A percentile compares a stretch with the other conserved stretches of the same genome.
phyloP scores from a whole-genome alignment of 2,113 vertebrate species.

The Azemiops feae region DNA sequence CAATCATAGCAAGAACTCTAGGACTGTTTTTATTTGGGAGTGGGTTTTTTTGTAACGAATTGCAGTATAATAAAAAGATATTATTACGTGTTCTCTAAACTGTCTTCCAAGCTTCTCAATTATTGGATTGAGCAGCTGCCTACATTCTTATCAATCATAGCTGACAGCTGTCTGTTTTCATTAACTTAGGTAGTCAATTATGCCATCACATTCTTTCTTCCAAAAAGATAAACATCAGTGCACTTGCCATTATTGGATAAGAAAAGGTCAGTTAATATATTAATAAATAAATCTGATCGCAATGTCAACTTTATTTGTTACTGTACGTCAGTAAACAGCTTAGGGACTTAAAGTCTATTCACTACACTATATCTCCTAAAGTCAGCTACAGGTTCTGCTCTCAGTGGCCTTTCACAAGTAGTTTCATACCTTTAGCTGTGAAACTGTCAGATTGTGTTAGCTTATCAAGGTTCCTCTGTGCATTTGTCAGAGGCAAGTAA shows the following conservation, averaged over 20 bases:
- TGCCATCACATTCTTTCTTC: background rate
- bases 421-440: background rate
- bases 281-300: background rate
- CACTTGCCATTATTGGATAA: slow-evolving; percentile 1
- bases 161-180: slow-evolving; percentile 15
- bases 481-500: background rate
- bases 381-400: background rate
- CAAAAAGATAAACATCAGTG: background rate
- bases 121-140: slow-evolving; percentile 2
- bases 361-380: background rate
- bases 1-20: background rate
- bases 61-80: background rate
- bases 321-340: background rate
- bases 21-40: background rate
- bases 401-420: background rate
- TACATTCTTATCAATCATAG: background rate
- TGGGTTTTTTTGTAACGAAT: background rate
- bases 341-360: background rate
- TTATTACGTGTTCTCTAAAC: background rate
- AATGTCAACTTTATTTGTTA: slow-evolving; percentile 16
- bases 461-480: background rate
- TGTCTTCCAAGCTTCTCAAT: background rate
- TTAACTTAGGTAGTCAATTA: slow-evolving; percentile 19
- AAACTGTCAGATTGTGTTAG: background rate
- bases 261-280: background rate